Conservation (phyloP, 2,888 invertebrate genomes). For the Taphrorychus bicolor region DNA sequence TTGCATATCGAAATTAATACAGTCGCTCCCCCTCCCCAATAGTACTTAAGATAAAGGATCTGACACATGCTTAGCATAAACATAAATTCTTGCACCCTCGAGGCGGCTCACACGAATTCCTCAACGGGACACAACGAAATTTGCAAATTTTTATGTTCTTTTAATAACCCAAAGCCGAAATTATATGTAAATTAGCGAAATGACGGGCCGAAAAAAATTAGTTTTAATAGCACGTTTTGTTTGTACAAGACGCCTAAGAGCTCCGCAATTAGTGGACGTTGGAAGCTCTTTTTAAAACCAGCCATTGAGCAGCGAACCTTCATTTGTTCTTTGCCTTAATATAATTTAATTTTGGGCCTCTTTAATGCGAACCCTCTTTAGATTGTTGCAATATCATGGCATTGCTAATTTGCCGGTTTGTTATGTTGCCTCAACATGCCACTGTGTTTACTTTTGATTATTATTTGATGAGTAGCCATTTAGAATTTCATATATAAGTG, state of each 20-base stretch:
- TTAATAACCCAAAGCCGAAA: conserved; percentile 20
- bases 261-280: conserved; percentile 22
- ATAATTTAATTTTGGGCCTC: conserved; percentile 27
- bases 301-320: conserved; percentile 18
- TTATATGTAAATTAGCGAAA: conserved; percentile 24
- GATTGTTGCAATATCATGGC: conserved; percentile 5
- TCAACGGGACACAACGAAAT: background rate
- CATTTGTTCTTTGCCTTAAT: conserved; percentile 31
- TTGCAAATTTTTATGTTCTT: conserved; percentile 22
- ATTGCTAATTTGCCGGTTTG: conserved; percentile 19
- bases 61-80: conserved; percentile 4
- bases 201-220: conserved; percentile 8
- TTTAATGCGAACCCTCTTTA: conserved; percentile 14
- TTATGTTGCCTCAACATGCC: conserved; percentile 26
- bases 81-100: background rate
- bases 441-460: conserved; percentile 15
- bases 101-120: background rate
- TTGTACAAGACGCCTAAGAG: conserved; percentile 19
- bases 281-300: conserved; percentile 27
- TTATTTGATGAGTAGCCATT: conserved; percentile 15
- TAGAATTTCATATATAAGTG: background rate
- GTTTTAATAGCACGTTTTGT: conserved; percentile 28
- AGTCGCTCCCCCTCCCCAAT: background rate
- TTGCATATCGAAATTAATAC: background rate
- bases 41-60: background rate